These are phyloP conservation scores for Chauna torquata DNA, from an alignment of 2,113 vertebrate species.

Conservation along the genomic window DNA sequence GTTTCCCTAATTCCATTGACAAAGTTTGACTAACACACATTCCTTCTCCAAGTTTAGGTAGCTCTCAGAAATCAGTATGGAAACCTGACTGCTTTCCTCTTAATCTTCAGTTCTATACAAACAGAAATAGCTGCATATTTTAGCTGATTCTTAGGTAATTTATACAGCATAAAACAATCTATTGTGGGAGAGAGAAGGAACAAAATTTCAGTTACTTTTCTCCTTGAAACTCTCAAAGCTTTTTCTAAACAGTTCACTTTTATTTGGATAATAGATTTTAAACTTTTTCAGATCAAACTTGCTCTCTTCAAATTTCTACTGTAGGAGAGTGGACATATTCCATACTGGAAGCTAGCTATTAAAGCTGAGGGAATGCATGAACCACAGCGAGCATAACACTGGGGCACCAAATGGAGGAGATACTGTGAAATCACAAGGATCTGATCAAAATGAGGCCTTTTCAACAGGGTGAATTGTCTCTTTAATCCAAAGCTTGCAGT, in stretches of 20 bases:
- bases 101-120: neutral
- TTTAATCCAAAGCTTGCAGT: neutral
- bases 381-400: neutral
- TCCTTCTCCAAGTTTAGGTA: too few relatives aligned
- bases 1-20: neutral
- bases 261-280: neutral
- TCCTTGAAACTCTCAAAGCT: neutral
- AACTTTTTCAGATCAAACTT: neutral
- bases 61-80: neutral
- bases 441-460: rapidly evolving
- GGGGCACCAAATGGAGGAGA: neutral
- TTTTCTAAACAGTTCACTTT: neutral
- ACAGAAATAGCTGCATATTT: neutral
- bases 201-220: neutral
- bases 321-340: neutral
- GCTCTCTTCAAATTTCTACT: neutral
- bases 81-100: neutral
- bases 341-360: neutral
- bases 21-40: rapidly evolving
- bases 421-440: rapidly evolving
- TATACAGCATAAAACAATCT: neutral
- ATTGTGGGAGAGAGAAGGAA: neutral
- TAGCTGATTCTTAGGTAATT: neutral
- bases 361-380: rapidly evolving
- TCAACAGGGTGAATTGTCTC: neutral